Evolutionary conservation across 2,888 invertebrate genomes (phyloP).

Genomic region (Argyresthia goedartella): DNA sequence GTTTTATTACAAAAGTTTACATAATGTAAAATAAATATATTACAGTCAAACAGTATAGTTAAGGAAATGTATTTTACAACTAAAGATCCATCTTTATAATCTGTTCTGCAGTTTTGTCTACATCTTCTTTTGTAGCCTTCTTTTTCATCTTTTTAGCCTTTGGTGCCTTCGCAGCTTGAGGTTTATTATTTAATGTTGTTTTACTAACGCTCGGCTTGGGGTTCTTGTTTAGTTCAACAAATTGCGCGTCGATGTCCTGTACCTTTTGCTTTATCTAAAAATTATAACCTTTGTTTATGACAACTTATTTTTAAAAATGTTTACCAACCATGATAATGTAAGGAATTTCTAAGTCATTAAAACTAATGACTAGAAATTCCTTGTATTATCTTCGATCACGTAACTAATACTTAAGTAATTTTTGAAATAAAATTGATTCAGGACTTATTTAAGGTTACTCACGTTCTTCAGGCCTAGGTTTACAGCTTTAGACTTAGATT

Average conservation of each 20-base stretch:
- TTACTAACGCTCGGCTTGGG: slow-evolving; percentile 22
- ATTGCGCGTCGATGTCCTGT: slow-evolving; percentile 51
- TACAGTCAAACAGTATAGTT: no score
- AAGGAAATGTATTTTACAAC: neutral
- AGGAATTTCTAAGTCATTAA: no score
- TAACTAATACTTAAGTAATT: no score
- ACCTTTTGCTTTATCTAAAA: slow-evolving; percentile 56
- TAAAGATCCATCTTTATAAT: slow-evolving; percentile 56
- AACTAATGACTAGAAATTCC: no score
- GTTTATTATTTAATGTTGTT: slow-evolving; percentile 16
- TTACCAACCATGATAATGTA: neutral
- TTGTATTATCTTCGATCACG: no score
- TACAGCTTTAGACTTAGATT: slow-evolving; percentile 55
- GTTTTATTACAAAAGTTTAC: no score
- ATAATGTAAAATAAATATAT: slow-evolving; percentile 5
- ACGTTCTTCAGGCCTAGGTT: slow-evolving; percentile 59
- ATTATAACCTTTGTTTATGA: neutral
- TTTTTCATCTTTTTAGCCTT: slow-evolving; percentile 12
- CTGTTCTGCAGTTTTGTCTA: slow-evolving; percentile 36
- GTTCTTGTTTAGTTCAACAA: slow-evolving; percentile 43
- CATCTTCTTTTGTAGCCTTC: slow-evolving; percentile 44
- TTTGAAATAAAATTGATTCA: no score
- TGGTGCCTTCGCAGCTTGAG: slow-evolving; percentile 19
- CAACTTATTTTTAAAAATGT: neutral
- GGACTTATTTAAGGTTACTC: slow-evolving; percentile 18